Evolutionary conservation across 2,888 invertebrate genomes (phyloP).

Genomic region (Drosophila ezoana): DNA sequence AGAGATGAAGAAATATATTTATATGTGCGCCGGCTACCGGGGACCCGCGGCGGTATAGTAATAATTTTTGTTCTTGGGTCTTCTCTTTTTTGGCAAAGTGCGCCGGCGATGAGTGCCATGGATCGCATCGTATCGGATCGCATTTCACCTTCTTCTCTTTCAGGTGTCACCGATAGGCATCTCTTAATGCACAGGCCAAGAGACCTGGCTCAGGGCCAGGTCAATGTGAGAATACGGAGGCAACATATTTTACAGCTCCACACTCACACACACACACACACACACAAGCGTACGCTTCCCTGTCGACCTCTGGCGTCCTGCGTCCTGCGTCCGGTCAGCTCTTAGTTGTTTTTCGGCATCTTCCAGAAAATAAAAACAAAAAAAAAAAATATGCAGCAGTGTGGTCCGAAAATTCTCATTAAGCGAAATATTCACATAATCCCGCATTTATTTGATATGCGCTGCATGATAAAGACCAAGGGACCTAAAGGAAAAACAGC

Average conservation of each 20-base stretch:
- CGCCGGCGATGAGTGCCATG: slow-evolving; percentile 69
- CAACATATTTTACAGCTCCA: slow-evolving; percentile 70
- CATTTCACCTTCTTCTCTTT: slow-evolving; percentile 82
- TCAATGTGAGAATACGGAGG: slow-evolving; percentile 56
- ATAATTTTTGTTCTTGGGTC: slow-evolving; percentile 50
- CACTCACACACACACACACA: slow-evolving; percentile 14
- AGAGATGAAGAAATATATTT: slow-evolving; percentile 69
- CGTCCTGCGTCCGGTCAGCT: slow-evolving; percentile 46
- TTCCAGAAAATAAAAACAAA: slow-evolving; percentile 21
- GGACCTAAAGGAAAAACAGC: slow-evolving; percentile 38
- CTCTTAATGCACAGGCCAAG: slow-evolving; percentile 79
- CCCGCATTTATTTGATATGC: slow-evolving; percentile 81
- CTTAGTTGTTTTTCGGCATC: slow-evolving; percentile 46
- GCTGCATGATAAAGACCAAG: slow-evolving; percentile 63
- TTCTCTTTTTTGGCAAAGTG: slow-evolving; percentile 61
- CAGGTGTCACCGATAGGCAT: slow-evolving; percentile 84
- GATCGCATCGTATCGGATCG: slow-evolving; percentile 82
- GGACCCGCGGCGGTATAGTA: slow-evolving; percentile 42
- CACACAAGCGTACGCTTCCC: not conserved
- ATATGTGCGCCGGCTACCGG: slow-evolving; percentile 38
- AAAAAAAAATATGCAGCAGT: slow-evolving; percentile 56
- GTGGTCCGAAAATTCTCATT: slow-evolving; percentile 80
- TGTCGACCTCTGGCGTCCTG: slow-evolving; percentile 2
- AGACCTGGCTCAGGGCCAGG: slow-evolving; percentile 32
- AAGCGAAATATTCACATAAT: slow-evolving; percentile 81